phyloP scores from a whole-genome alignment of 2,113 vertebrate species.

The Sminthopsis crassicaudata region DNA sequence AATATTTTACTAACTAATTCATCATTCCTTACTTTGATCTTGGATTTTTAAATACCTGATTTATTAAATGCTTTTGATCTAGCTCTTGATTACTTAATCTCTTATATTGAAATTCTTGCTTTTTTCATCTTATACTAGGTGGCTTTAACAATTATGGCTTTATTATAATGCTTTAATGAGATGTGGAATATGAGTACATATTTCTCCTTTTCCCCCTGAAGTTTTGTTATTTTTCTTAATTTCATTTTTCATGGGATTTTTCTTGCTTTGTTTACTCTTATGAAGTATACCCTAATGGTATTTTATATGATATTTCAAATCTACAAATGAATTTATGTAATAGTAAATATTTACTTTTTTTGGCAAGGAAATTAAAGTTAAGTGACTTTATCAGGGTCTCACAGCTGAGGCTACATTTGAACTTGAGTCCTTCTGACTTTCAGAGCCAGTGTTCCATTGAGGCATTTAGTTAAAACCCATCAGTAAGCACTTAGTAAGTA shows the following conservation, averaged over 20 bases:
- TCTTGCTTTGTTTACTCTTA: not conserved
- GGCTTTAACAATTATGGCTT: not conserved
- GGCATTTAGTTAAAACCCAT: no score
- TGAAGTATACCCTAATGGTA: not conserved
- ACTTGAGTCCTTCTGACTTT: no score
- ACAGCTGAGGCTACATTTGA: no score
- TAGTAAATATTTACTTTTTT: no score
- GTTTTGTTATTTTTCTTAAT: not conserved
- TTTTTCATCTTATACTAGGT: not conserved
- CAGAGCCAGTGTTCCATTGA: no score
- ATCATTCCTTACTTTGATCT: not conserved
- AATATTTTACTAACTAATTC: not conserved
- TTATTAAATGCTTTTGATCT: not conserved
- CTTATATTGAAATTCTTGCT: not conserved
- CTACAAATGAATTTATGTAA: no score
- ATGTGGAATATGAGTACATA: not conserved
- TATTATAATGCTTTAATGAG: not conserved
- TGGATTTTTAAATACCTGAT: not conserved
- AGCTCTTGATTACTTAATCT: not conserved
- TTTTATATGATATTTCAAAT: not conserved
- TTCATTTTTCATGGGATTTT: not conserved
- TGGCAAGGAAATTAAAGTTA: no score
- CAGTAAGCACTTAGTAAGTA: not conserved
- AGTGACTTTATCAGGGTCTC: no score
- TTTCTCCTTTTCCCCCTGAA: not conserved